These are phyloP conservation scores for Florisuga fusca DNA, from an alignment of 2,797 vertebrate genomes.

Conservation along the genomic window DNA sequence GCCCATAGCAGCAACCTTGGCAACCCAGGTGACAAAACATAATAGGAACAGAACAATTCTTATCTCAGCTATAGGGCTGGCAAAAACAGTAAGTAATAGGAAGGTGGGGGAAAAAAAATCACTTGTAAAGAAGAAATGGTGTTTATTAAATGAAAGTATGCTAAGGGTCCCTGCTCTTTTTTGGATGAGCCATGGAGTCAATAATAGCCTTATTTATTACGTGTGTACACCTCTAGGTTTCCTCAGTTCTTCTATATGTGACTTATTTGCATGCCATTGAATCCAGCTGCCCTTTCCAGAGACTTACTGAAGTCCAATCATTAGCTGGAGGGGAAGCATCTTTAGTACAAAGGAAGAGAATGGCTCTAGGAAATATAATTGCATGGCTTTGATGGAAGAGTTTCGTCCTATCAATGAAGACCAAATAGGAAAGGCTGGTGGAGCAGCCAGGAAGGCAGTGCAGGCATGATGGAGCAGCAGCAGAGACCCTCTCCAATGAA, in stretches of 20 bases:
- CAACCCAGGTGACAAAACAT: rapidly evolving
- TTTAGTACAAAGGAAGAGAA: background rate
- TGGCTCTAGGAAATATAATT: background rate
- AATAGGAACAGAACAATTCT: background rate
- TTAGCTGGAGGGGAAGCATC: background rate
- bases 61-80: background rate
- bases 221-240: background rate
- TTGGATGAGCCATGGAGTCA: background rate
- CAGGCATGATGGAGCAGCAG: background rate
- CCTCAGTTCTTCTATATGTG: background rate
- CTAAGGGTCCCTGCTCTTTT: background rate
- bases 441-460: background rate
- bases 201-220: background rate
- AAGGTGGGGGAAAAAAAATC: background rate
- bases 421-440: background rate
- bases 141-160: background rate
- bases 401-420: background rate
- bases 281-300: background rate
- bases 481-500: background rate
- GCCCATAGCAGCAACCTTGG: background rate
- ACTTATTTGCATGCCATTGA: background rate
- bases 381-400: background rate
- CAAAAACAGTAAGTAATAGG: background rate
- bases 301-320: background rate
- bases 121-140: background rate